Evolutionary conservation across 2,888 invertebrate genomes (phyloP), one percentile per base, ranked within the genome.

Genomic region (Eupithecia inturbata): DNA sequence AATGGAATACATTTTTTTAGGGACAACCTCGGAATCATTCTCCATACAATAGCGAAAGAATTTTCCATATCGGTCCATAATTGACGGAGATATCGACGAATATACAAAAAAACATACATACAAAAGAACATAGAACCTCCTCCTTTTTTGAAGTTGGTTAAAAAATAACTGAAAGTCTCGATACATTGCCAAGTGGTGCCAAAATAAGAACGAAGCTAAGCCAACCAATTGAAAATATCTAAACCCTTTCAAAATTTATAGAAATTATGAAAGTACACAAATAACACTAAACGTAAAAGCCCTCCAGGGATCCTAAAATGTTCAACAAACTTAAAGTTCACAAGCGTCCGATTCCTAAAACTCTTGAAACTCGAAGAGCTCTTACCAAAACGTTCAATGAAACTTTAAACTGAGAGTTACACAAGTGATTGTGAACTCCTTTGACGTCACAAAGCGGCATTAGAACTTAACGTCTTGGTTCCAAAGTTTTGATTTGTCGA

Each of bases 391-490:
- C 60, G 71, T 69, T 71, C 71, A 68, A 73, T 73, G 69, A 71
- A 88, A 82, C 79, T 82, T 87, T 83, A 83, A 88, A 88, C 81
- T 79, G 68, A 68, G 75, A 85, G 85, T 84, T 85, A 87, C 85
- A 88, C 81, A 83, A 83, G 79, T 80, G 83, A 80, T 81, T 82
- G 78, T 75, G 70, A 78, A 75, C 84, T 82, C 82, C 87, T 87
- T 87, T 88, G 85, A 87, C 83, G 84, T 83, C 82, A 86, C 86
- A 81, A 81, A 80, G 78, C 76, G 76, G 75, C 85, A 88, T 92
- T 89, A 90, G 84, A 83, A 75, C 90, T 88, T 85, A 88, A 89
- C 86, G 85, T 70, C 72, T 74, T 72, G 77, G 78, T 81, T 81
- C 62, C 72, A 74, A 78, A 80, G 77, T 79, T 77, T 62, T 67